Base-by-base conservation (phyloP, 2,888 invertebrate genomes). In the Meloe dianella region DNA sequence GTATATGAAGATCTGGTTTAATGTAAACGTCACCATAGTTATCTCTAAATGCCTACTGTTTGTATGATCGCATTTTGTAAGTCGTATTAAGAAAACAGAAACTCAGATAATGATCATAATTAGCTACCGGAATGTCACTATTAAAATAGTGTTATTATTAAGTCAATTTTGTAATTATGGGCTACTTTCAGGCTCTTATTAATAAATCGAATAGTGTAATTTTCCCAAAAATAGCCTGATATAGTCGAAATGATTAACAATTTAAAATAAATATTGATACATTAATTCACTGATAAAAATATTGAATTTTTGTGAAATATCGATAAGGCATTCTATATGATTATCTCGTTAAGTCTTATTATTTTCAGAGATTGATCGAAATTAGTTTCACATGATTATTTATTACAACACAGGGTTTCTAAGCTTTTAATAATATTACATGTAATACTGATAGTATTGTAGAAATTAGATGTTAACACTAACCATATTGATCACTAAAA, bases 341-440 rank as follows among this genome's bases (percentile, higher is more conserved):
- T 41, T 20, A 20, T 47, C 20, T 20, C 9, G 47, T 47, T 20
- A 47, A 20, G 20, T 10, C 9, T 2, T 20, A 47, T 47, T 47
- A 47, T 47, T 20, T 17, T 24, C 24, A 24, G 9, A 51, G 24
- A 24, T 27, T 24, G 24, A 51, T 8, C 10, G 54, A 24, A 54
- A 27, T 54, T 27, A 24, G 5, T 54, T 24, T 24, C n/a, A 20
- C 8, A 47, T 47, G 5, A 24, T 27, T 54, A 54, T 54, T 22
- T 22, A 2, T 51, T 3, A 10, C 22, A 22, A 22, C 22, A 51
- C 22, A 51, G 14, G 54, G 54, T 24, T 54, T 27, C 24, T 24
- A 27, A 24, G 56, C 63, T 30, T 63, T 24, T 65, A 63, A 66
- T 66, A 57, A 59, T 63, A 66, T 66, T 63, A 66, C 22, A 30